Evolutionary conservation across 2,888 invertebrate species (phyloP).

Genomic region (Calliopum simillimum): DNA sequence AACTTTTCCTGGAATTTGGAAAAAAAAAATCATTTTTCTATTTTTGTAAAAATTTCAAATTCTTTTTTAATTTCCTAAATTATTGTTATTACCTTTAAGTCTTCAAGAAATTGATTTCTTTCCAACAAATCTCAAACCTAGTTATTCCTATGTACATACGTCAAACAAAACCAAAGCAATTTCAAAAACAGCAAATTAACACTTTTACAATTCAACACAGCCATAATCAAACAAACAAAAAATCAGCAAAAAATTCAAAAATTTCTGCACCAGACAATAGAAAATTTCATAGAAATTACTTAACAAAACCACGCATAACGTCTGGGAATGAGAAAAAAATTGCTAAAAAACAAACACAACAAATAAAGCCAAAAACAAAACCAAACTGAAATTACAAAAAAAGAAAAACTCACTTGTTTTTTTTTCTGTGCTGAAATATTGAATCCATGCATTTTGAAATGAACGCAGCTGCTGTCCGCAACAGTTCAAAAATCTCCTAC

Average conservation of each 20-base stretch:
- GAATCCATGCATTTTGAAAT: not conserved
- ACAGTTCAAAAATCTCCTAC: slow-evolving; percentile 12
- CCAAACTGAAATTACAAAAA: not conserved
- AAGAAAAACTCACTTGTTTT: too few species aligned
- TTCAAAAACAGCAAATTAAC: not conserved
- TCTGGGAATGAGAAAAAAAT: not conserved
- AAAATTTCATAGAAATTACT: too few species aligned
- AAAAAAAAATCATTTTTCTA: too few species aligned
- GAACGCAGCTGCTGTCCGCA: slow-evolving; percentile 25
- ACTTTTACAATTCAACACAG: slow-evolving; percentile 4
- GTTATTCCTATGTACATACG: not conserved
- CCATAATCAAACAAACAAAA: not conserved
- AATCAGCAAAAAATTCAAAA: not conserved
- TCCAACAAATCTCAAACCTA: too few species aligned
- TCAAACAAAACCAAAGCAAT: too few species aligned
- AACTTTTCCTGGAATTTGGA: too few species aligned
- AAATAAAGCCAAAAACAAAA: not conserved
- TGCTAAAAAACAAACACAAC: not conserved
- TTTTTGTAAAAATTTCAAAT: too few species aligned
- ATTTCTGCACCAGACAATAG: too few species aligned
- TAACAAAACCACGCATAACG: not conserved
- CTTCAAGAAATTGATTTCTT: too few species aligned
- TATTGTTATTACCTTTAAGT: too few species aligned
- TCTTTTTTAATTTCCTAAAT: too few species aligned
- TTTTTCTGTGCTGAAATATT: slow-evolving; percentile 10